Percentiles rank a stretch among this genome's conserved stretches.
These are phyloP conservation scores for Vollenhovia emeryi DNA, from an alignment of 1,140 invertebrate genomes.

Conservation along the genomic window DNA sequence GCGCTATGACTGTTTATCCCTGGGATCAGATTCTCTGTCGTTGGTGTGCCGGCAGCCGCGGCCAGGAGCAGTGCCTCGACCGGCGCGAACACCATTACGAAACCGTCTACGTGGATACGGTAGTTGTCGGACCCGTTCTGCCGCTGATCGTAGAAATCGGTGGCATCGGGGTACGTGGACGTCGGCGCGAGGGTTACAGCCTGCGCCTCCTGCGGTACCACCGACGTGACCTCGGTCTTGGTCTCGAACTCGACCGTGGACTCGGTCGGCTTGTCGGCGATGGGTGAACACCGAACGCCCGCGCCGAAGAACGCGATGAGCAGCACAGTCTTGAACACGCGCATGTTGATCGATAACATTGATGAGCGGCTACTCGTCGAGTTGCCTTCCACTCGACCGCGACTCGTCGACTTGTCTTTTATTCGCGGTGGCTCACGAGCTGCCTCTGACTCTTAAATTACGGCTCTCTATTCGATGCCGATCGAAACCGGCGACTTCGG, in stretches of 20 bases:
- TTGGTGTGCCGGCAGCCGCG: too few species aligned
- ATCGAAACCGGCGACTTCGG: not conserved
- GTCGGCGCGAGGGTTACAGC: not conserved
- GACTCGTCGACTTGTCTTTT: not conserved
- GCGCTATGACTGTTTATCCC: not conserved
- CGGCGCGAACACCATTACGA: constrained; percentile 88
- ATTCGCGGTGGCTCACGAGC: too few species aligned
- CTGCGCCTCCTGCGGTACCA: constrained; percentile 13
- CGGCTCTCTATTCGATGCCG: not conserved
- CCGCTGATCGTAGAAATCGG: constrained; percentile 87
- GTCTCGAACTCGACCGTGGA: constrained; percentile 19
- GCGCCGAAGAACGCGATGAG: constrained; percentile 26
- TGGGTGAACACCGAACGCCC: constrained; percentile 48
- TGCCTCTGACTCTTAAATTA: not conserved
- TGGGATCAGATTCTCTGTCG: too few species aligned
- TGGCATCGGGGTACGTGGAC: not conserved
- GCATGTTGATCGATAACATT: constrained; percentile 78
- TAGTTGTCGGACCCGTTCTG: constrained; percentile 91
- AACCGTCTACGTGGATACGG: constrained; percentile 88
- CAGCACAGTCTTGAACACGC: constrained; percentile 76
- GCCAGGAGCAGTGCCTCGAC: constrained; percentile 85
- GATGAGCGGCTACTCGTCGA: constrained; percentile 25
- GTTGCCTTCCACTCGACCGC: not conserved
- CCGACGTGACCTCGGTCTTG: not conserved
- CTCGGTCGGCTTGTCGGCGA: constrained; percentile 15